Percentiles rank a stretch among this genome's conserved stretches.
phyloP scores from a whole-genome alignment of 92 coral and sea anemone species.

The Pocillopora meandrina region DNA sequence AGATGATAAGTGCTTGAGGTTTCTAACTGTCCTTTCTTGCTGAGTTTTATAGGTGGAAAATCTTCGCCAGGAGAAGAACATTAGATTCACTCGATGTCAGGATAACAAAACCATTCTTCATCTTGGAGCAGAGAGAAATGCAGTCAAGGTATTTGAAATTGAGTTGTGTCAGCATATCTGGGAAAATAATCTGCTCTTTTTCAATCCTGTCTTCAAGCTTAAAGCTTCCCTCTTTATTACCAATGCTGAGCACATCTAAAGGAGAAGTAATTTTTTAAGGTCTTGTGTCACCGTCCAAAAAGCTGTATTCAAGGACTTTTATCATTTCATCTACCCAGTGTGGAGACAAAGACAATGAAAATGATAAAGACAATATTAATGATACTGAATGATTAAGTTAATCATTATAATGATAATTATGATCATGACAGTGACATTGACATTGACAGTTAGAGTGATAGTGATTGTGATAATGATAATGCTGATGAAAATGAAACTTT shows the following conservation, averaged over 20 bases:
- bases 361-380: no score
- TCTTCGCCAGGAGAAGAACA: constrained; percentile 71
- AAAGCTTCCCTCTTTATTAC: background rate
- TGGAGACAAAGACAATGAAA: no score
- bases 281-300: no score
- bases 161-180: background rate
- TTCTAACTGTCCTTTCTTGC: no score
- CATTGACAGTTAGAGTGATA: no score
- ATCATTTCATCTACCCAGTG: no score
- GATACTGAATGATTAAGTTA: no score
- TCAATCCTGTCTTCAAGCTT: background rate
- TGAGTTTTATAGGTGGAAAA: constrained; percentile 49
- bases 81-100: constrained; percentile 77
- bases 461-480: background rate
- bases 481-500: background rate
- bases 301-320: no score
- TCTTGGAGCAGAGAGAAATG: constrained; percentile 81
- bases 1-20: background rate
- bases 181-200: background rate
- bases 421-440: no score
- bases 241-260: no score
- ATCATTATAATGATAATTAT: no score
- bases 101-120: constrained; percentile 90
- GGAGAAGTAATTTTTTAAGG: no score
- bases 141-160: constrained; percentile 55